phyloP scores from a whole-genome alignment of 2,888 invertebrate genomes.

The Polymixis flavicincta region DNA sequence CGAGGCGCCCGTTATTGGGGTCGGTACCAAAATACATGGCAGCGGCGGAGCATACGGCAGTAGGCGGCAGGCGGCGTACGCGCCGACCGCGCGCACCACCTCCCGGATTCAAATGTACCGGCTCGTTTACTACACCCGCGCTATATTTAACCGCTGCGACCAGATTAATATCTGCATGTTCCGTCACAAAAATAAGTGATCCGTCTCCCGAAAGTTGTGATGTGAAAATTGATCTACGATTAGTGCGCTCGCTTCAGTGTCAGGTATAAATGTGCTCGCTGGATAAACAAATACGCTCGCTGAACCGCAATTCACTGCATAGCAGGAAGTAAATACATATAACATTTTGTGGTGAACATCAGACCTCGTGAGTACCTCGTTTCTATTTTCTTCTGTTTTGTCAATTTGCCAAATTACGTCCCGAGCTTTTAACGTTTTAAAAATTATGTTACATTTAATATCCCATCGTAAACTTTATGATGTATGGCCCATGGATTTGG shows the following conservation, averaged over 20 bases:
- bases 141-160: conserved; percentile 89
- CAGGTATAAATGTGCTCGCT: conserved; percentile 75
- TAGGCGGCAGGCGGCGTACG: conserved; percentile 88
- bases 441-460: conserved; percentile 70
- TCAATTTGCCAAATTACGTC: conserved; percentile 84
- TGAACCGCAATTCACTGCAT: conserved; percentile 64
- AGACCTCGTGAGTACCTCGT: conserved; percentile 85
- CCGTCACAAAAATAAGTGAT: conserved; percentile 84
- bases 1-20: conserved; percentile 88
- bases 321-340: conserved; percentile 80
- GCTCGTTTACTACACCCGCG: conserved; percentile 83
- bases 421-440: conserved; percentile 72
- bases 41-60: conserved; percentile 85
- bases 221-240: conserved; percentile 79
- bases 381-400: conserved; percentile 85
- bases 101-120: conserved; percentile 82
- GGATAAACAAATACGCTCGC: conserved; percentile 75
- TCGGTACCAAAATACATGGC: conserved; percentile 89
- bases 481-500: conserved; percentile 58
- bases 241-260: conserved; percentile 77
- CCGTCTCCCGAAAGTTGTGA: conserved; percentile 78
- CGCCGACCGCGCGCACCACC: conserved; percentile 86
- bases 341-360: conserved; percentile 77
- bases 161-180: conserved; percentile 87
- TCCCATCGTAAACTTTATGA: conserved; percentile 69